Conservation (phyloP, 2,113 vertebrate species). For the Chloebia gouldiae region DNA sequence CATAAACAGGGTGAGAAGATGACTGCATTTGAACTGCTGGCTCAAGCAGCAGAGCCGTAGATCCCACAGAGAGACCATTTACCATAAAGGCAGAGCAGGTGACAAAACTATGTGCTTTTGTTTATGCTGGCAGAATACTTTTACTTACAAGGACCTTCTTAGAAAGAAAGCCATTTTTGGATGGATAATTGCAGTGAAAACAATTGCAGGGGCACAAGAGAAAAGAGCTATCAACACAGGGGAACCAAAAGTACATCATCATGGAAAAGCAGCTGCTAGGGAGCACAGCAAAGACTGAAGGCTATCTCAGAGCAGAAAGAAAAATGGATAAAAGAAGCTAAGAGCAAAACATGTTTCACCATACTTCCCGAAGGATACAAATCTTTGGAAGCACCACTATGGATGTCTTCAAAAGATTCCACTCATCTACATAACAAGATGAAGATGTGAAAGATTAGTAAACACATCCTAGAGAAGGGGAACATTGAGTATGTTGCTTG, state of each 20-base stretch:
- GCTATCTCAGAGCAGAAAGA: neutral
- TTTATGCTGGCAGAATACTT: conserved; percentile 40
- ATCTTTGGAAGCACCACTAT: neutral
- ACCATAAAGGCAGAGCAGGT: conserved; percentile 22
- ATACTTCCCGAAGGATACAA: neutral
- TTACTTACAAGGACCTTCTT: conserved; percentile 27
- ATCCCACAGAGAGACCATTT: neutral
- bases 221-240: neutral
- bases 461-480: neutral
- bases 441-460: neutral
- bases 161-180: conserved; percentile 24
- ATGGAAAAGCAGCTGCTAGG: neutral
- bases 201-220: neutral
- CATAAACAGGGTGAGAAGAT: neutral
- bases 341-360: neutral
- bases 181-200: neutral
- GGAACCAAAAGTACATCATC: neutral
- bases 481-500: neutral
- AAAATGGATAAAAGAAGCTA: neutral
- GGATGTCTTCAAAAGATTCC: neutral
- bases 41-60: neutral
- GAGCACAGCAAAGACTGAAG: neutral
- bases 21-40: neutral
- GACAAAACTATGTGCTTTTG: conserved; percentile 28
- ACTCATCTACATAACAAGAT: neutral